Base-by-base conservation (phyloP, 2,113 vertebrate species). In the Xiphorhynchus elegans region DNA sequence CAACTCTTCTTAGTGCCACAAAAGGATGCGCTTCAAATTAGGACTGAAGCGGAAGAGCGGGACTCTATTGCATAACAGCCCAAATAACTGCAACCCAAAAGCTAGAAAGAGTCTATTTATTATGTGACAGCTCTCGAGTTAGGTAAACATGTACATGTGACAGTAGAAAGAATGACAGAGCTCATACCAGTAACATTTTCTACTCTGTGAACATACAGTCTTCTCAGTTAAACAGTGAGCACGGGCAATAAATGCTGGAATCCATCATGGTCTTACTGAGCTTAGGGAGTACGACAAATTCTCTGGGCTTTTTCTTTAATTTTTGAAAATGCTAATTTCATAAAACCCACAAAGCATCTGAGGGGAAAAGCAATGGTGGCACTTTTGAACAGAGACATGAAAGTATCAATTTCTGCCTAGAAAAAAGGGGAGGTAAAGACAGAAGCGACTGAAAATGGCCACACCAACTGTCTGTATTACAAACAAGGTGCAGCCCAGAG, bases 11-110 rank as follows among this genome's bases (percentile, higher is more conserved):
- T 87, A 96, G 75, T 79, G 70, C 73, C 95, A 82, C 84, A 91
- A 97, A 96, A 95, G 55, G 24, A 81, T 44, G 72, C 91, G 86
- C 87, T 94, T 96, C 85, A 94, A 91, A 87, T 91, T 76, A 95
- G 33, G 28, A 89, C 58, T 72, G 26, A 95, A 85, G 76, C 17
- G 84, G 37, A 55, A 50, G 68, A 89, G 84, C 94, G 52, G 60
- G 72, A 90, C 67, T 72, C 49, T 82, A 87, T 39, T 58, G 89
- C 74, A 74, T 56, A 87, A 93, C 0, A 64, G 26, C 19, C 28
- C 75, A 90, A 83, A 89, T 42, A 68, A 47, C 50, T 14, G 37
- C 55, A 94, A 73, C 8, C 11, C 69, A 83, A 39, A 78, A 16
- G 33, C 69, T 76, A 53, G 23, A 72, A 68, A 93, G 66, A 78